Base-by-base conservation (phyloP, 2,888 invertebrate genomes). In the Aleiodes testaceus region DNA sequence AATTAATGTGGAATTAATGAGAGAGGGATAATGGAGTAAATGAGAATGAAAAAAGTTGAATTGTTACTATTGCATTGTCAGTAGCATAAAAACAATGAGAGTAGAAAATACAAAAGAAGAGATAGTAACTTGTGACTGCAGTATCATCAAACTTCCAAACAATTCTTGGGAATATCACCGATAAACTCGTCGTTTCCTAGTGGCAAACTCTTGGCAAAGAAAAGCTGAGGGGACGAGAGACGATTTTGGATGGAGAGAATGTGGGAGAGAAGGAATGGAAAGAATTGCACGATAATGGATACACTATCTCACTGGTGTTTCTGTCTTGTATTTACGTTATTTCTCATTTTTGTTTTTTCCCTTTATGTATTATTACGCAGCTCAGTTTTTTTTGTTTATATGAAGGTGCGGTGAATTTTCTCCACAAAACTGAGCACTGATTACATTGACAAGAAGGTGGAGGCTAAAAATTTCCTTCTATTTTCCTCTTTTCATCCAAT, bases 401-500 rank as follows among this genome's bases (percentile, higher is more conserved):
- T n/a, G 26, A 68, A 18, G 61, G 61, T n/a, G 65, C 71, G 66
- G 71, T 67, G 65, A 74, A 74, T 72, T 75, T 71, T 71, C 71
- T 67, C 65, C 36, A 36, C 71, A 66, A 72, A 69, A 72, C 49
- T 59, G 53, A 66, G 18, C 66, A 45, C 22, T 68, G 69, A 74
- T 75, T 75, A 74, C 72, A 75, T 71, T 74, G 74, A 75, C 69
- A 72, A 71, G 64, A 53, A n/a, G 55, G 59, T 59, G 53, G 44
- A 20, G 5, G 42, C 16, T n/a, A 4, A 18, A 36, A 18, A 30
- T 52, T 11, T 12, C 20, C 9, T 20, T 42, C 50, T 36, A 6
- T 42, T 67, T 55, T 5, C 9, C 14, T n/a, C 22, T 26, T 16
- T 55, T 42, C n/a, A 55, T 30, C 30, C 55, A 55, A 55, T 59